phyloP scores from a whole-genome alignment of 2,888 invertebrate species.

The Phengaris arion region DNA sequence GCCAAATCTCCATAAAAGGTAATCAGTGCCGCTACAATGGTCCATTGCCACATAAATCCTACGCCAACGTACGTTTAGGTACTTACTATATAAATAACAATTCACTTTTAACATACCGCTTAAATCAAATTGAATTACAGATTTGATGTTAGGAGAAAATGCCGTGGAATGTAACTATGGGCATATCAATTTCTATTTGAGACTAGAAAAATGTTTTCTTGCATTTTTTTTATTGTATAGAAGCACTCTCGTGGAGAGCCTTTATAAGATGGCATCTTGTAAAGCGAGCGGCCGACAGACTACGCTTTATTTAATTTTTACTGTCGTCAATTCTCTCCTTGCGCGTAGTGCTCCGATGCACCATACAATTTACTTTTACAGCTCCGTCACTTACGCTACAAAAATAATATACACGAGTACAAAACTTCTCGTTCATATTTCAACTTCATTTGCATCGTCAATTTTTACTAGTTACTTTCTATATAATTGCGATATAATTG shows the following conservation, averaged over 20 bases:
- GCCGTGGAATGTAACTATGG: background rate
- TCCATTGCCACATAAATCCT: constrained; percentile 62
- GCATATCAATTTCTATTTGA: constrained; percentile 14
- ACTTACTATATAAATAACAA: constrained; percentile 26
- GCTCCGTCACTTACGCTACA: background rate
- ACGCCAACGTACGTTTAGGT: constrained; percentile 46
- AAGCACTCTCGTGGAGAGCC: background rate
- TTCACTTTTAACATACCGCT: constrained; percentile 15
- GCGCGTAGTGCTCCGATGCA: background rate
- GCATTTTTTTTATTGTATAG: background rate
- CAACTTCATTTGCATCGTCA: background rate
- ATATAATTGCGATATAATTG: too few species aligned
- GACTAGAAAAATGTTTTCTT: background rate
- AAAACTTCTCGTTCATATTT: background rate
- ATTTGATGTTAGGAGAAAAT: constrained; percentile 17
- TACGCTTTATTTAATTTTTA: constrained; percentile 23
- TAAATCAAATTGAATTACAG: background rate
- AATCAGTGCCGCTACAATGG: constrained; percentile 72
- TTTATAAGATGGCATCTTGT: constrained; percentile 19
- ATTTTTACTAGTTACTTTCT: too few species aligned
- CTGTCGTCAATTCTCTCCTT: constrained; percentile 21
- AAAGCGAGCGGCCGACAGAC: background rate
- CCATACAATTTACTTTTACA: background rate
- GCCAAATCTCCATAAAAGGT: constrained; percentile 73
- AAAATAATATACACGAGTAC: background rate